phyloP scores from a whole-genome alignment of 2,888 invertebrate genomes.

The Amblyjoppa proteus region DNA sequence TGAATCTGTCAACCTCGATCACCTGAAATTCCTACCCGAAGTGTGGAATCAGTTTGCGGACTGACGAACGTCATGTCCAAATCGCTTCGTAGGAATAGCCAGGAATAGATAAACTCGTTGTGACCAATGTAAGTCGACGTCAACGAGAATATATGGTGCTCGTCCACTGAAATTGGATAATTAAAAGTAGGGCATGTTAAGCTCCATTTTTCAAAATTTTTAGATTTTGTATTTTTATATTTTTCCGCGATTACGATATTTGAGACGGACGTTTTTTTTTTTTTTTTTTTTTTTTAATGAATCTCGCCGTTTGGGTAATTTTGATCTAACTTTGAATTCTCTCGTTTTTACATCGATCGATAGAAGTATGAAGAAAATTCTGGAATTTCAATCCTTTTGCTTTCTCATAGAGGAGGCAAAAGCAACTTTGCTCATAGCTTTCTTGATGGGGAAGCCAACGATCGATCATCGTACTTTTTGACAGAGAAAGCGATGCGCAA shows the following conservation, averaged over 20 bases:
- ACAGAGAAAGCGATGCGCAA: too few species aligned
- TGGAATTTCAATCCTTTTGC: background rate
- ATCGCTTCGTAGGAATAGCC: background rate
- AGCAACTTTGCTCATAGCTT: too few species aligned
- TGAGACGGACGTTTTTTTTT: too few species aligned
- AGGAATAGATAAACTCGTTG: background rate
- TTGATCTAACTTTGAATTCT: background rate
- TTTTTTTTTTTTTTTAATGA: too few species aligned
- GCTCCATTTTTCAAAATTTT: background rate
- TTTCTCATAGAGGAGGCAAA: background rate
- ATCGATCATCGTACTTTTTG: too few species aligned
- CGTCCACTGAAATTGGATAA: background rate
- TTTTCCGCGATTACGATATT: too few species aligned
- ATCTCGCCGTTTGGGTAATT: too few species aligned
- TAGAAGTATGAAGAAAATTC: background rate
- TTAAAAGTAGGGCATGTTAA: background rate
- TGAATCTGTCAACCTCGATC: background rate
- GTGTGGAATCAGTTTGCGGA: background rate
- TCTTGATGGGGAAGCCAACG: too few species aligned
- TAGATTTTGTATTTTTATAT: background rate
- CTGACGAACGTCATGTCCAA: background rate
- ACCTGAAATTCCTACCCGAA: background rate
- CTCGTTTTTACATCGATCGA: background rate
- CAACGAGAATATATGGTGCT: background rate
- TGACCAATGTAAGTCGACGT: background rate